Evolutionary conservation across 2,888 invertebrate genomes (phyloP), one percentile per base, ranked within the genome.

Genomic region (Ormia ochracea): DNA sequence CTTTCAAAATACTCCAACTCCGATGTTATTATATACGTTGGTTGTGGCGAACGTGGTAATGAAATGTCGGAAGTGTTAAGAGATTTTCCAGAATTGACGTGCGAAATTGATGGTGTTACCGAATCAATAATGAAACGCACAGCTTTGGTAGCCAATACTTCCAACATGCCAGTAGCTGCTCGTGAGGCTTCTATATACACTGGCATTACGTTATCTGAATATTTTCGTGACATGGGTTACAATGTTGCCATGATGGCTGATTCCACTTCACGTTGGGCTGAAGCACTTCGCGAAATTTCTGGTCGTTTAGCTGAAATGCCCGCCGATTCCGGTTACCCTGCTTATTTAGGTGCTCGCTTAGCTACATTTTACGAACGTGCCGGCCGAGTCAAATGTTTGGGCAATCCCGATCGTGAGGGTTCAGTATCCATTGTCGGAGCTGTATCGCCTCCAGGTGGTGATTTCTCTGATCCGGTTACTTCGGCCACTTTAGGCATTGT

Each of bases 161-260:
- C 98, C 82, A 99, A 99, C 95, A 99, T 99, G 99, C 99, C 99
- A 86, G 99, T 99, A 78, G 99, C 99, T 85, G 99, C 99, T 89
- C 94, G 99, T 90, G 99, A 99, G 91, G 99, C 99, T 78, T 98
- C 98, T 89, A 99, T 99, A 90, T 99, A 99, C 90, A 99, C 99
- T 75, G 97, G 97, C 92, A 99, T 99, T 90, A 99, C 99, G 0
- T 91, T 99, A n/a, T 97, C 98, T 12, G 99, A 99, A 91, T 99
- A 99, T 91, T 99, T 98, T 94, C 93, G 96, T 84, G 96, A 96
- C 91, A 98, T 98, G 98, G 99, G 99, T 87, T 97, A 98, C 93
- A 96, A 99, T 90, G 99, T 99, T 56, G 97, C 98, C 83, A 99
- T 99, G 98, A 99, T 99, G 98, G 99, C 99, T 66, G 99, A 99